Evolutionary conservation across 2,113 vertebrate species (phyloP).

Genomic region (Muscicapa adusta): DNA sequence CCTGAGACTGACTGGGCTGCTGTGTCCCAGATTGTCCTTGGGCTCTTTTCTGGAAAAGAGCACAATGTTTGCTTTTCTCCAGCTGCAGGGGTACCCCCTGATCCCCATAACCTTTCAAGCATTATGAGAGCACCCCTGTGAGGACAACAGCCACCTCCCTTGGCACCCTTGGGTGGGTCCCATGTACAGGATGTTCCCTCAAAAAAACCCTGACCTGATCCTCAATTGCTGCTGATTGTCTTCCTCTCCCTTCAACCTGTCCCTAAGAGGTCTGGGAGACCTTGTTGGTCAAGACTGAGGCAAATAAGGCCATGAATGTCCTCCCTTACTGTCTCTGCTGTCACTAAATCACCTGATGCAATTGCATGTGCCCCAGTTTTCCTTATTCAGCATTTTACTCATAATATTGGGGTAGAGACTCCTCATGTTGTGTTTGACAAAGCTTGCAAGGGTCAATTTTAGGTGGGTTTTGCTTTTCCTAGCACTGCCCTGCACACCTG

Average conservation of each 20-base stretch:
- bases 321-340: not conserved
- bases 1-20: not conserved
- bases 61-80: not conserved
- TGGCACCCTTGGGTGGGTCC: not conserved
- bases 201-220: not conserved
- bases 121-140: not conserved
- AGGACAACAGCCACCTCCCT: not conserved
- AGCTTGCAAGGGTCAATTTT: not conserved
- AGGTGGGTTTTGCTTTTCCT: not conserved
- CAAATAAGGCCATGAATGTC: not conserved
- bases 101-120: not conserved
- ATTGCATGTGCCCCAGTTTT: not conserved
- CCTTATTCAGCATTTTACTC: not conserved
- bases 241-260: not conserved
- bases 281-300: not conserved
- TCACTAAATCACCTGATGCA: not conserved
- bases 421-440: rapidly evolving
- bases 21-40: not conserved
- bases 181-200: rapidly evolving
- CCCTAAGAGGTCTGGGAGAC: not conserved
- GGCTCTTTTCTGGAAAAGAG: not conserved
- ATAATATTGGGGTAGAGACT: not conserved
- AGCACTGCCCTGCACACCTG: not conserved
- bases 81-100: not conserved
- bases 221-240: not conserved